phyloP scores from a whole-genome alignment of 2,888 invertebrate genomes.

The Mycalesis mineus region DNA sequence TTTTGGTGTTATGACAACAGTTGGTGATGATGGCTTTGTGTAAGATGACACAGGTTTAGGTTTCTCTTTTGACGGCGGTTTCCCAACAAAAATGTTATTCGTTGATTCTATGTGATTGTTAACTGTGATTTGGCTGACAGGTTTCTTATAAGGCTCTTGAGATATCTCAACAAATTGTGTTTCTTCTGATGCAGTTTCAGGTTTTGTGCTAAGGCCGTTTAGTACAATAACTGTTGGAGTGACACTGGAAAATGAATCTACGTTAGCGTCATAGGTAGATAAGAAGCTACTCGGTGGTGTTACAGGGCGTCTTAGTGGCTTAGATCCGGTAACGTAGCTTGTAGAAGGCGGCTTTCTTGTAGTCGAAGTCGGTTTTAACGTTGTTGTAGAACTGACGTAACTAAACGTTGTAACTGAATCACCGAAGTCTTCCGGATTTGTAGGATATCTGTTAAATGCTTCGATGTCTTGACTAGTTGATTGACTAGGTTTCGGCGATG shows the following conservation, averaged over 20 bases:
- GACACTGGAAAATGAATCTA: slow-evolving; percentile 66
- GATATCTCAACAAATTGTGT: slow-evolving; percentile 70
- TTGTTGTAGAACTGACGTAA: slow-evolving; percentile 60
- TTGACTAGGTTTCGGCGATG: slow-evolving; percentile 61
- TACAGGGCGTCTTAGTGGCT: slow-evolving; percentile 72
- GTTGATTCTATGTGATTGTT: slow-evolving; percentile 80
- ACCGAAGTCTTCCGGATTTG: slow-evolving; percentile 61
- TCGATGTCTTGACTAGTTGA: slow-evolving; percentile 70
- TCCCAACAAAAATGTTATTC: slow-evolving; percentile 68
- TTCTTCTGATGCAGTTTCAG: slow-evolving; percentile 46
- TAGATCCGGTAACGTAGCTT: slow-evolving; percentile 67
- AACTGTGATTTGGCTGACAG: slow-evolving; percentile 75
- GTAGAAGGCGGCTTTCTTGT: slow-evolving; percentile 63
- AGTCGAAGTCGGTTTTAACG: slow-evolving; percentile 50
- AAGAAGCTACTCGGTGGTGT: slow-evolving; percentile 44
- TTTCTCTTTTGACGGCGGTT: slow-evolving; percentile 60
- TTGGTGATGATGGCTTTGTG: slow-evolving; percentile 78
- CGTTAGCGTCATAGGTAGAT: slow-evolving; percentile 54
- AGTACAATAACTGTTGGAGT: slow-evolving; percentile 72
- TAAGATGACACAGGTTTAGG: slow-evolving; percentile 53
- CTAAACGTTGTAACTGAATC: slow-evolving; percentile 63
- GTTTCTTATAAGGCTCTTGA: slow-evolving; percentile 73
- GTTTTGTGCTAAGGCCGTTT: slow-evolving; percentile 52
- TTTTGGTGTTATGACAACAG: slow-evolving; percentile 83
- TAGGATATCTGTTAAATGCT: slow-evolving; percentile 66